phyloP scores from a whole-genome alignment of 2,113 vertebrate species.

The Panurus biarmicus region DNA sequence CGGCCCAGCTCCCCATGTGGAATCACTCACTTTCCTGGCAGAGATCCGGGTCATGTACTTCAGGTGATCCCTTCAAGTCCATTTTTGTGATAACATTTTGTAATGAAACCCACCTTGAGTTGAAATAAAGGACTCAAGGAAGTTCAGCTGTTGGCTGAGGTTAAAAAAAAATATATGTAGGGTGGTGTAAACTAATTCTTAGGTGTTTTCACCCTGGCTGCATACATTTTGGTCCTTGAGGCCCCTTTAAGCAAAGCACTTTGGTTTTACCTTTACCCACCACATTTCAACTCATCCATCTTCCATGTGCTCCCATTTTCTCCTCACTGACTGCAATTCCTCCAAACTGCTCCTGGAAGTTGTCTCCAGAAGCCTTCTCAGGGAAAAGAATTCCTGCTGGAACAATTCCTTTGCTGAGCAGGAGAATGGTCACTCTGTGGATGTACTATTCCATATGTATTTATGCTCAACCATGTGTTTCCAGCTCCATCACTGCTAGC shows the following conservation, averaged over 20 bases:
- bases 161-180: rapidly evolving
- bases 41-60: neutral
- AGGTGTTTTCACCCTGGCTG: neutral
- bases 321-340: rapidly evolving
- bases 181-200: neutral
- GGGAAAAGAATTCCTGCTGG: neutral
- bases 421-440: rapidly evolving
- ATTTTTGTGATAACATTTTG: neutral
- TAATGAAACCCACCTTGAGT: neutral
- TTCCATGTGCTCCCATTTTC: neutral
- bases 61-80: neutral
- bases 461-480: neutral
- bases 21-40: neutral
- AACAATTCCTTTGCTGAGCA: neutral
- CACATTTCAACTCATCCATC: neutral
- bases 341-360: neutral
- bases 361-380: neutral
- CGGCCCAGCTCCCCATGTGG: neutral
- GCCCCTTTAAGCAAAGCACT: neutral
- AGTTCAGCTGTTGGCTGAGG: neutral
- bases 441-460: neutral
- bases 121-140: neutral
- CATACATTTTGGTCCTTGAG: neutral
- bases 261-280: neutral
- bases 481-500: neutral